Base-by-base conservation (phyloP, 2,113 vertebrate species). In the Diphyllodes magnificus region DNA sequence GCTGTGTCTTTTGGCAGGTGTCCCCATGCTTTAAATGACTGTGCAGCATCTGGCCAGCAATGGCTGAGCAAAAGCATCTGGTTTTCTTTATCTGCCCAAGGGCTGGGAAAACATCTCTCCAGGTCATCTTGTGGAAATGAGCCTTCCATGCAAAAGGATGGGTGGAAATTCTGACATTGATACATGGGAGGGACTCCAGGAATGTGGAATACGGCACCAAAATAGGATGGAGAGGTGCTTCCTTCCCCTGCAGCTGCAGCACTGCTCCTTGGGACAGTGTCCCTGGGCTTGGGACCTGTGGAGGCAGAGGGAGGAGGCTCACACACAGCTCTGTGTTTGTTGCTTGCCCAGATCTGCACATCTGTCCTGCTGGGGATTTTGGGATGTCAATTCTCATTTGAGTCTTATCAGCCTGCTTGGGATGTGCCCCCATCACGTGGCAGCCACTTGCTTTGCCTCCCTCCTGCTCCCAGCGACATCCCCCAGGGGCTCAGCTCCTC, bases 161-260 rank as follows among this genome's bases (percentile, higher is more conserved):
- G 37, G 53, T 88, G 37, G 80, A 78, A 95, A 35, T 14, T 8
- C 10, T 70, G 64, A n/a, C 35, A 15, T 33, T 53, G 30, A 1
- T 19, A 14, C 13, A 7, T 12, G 75, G 59, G 30, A 88, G 51
- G 31, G 65, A n/a, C 76, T 81, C 31, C 27, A 15, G 13, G 31
- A 66, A 61, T 19, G 47, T 53, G 64, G 88, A 88, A 37, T 70
- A n/a, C 33, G 56, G 56, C 92, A 66, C 76, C 68, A n/a, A 57
- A 63, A 71, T 24, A 11, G 19, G 45, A 20, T 31, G 51, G 47
- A 88, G 64, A 86, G 76, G 6, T 63, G 40, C 35, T 89, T 87
- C 86, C 81, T 89, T 91, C 64, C 75, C 60, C 44, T 70, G 80
- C 70, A 78, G 70, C 83, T 50, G 44, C 80, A 70, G 77, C 63